Conservation (phyloP, 2,113 vertebrate genomes). For the Myxocyprinus asiaticus region DNA sequence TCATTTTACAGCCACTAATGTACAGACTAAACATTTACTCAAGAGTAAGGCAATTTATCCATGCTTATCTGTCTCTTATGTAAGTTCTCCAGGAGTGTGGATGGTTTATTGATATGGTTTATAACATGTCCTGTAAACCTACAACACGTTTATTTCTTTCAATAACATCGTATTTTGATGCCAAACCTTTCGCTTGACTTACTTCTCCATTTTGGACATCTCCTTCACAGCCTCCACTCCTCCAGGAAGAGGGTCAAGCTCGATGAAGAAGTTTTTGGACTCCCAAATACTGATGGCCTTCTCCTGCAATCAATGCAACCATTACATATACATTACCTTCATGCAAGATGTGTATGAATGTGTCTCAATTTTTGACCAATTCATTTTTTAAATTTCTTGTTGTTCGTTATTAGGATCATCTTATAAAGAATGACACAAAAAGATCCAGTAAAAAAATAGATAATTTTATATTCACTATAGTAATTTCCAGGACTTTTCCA, state of each 20-base stretch:
- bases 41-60: neutral
- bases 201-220: constrained; percentile 91
- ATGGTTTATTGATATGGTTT: neutral
- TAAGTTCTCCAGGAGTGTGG: neutral
- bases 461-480: no score
- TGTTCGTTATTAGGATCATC: no score
- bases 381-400: no score
- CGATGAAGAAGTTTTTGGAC: constrained; percentile 90
- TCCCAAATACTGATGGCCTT: constrained; percentile 97
- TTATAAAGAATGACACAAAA: no score
- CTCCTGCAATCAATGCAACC: constrained; percentile 71
- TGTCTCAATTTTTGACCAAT: no score
- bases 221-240: constrained; percentile 90
- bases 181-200: constrained; percentile 55
- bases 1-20: neutral
- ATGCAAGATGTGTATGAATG: neutral
- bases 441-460: no score
- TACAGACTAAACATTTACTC: neutral
- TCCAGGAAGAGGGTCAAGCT: constrained; percentile 89
- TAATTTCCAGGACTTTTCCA: no score
- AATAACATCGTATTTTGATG: no score
- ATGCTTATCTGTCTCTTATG: neutral
- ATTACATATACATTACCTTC: neutral
- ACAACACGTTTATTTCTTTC: no score
- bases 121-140: neutral